Evolutionary conservation across 2,113 vertebrate genomes (phyloP).

Genomic region (Uria lomvia): DNA sequence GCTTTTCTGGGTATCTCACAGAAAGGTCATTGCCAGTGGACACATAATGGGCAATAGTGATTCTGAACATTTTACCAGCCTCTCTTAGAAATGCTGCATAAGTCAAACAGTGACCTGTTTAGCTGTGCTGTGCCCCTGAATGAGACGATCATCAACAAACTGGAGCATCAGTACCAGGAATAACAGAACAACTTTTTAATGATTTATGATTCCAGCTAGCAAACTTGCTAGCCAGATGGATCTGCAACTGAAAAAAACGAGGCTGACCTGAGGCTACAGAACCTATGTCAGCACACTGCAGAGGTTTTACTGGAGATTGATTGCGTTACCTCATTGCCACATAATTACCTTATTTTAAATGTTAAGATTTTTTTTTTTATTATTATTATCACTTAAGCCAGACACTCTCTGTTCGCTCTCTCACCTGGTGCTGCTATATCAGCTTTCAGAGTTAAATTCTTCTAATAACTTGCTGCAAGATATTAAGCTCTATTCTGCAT

Average conservation of each 20-base stretch:
- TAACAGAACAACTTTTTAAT: slow-evolving; percentile 33
- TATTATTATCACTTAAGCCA: neutral
- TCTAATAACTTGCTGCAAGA: neutral
- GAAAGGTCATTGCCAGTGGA: neutral
- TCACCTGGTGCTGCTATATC: neutral
- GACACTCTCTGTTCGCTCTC: neutral
- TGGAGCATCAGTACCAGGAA: slow-evolving; percentile 27
- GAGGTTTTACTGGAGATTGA: neutral
- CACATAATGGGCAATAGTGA: neutral
- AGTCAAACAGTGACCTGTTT: slow-evolving; percentile 38
- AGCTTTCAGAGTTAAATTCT: neutral
- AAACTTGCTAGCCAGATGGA: slow-evolving; percentile 35
- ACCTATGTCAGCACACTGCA: neutral
- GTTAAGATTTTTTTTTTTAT: neutral
- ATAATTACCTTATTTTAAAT: neutral
- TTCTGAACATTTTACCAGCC: slow-evolving; percentile 26
- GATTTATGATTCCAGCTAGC: neutral
- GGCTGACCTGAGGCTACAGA: slow-evolving; percentile 13
- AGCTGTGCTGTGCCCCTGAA: neutral
- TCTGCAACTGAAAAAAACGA: slow-evolving; percentile 12
- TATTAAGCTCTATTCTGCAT: neutral
- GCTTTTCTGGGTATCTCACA: neutral
- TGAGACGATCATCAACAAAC: slow-evolving; percentile 2
- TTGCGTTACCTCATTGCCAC: neutral
- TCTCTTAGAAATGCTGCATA: slow-evolving; percentile 39